Base-by-base conservation (phyloP, 2,113 vertebrate genomes). In the Lasiurus borealis region DNA sequence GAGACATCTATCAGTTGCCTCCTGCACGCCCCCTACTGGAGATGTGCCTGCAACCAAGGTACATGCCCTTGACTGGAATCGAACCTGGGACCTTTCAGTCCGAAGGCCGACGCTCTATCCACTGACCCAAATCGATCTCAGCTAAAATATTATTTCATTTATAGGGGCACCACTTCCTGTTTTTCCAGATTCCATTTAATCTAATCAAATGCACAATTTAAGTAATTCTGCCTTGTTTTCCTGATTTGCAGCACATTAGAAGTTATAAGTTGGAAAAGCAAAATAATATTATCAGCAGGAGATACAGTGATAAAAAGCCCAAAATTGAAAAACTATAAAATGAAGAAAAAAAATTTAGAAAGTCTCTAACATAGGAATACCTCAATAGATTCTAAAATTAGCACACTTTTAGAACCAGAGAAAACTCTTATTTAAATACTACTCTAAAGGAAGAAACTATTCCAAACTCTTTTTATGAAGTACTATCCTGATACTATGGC, bases 151-250 rank as follows among this genome's bases (percentile, higher is more conserved):
- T 88, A 48, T 85, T 88, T 72, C 19, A 59, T 71, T 84, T 85
- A 34, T 8, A 73, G 46, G 23, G 88, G 21, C 5, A 68, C 48
- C 11, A 85, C 16, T 48, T 81, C 19, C 27, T 34, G 16, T 73
- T 96, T 84, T 73, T 57, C 77, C 34, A 72, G 23, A 93, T 77
- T 93, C 13, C 34, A 91, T 88, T 54, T 77, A 96, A 77, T 29
- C 18, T 89, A 90, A 92, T 18, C 57, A 86, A 82, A 94, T 95
- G 36, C 31, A 90, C 31, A 93, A 89, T 6, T 88, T 81, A 59
- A 31, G 31, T 57, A 89, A 81, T 16, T 88, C 46, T 85, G 66
- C 48, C n/a, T 52, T 71, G 16, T 71, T 87, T 86, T 81, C n/a
- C 46, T 76, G 10, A 77, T 1, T 85, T 50, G 66, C 16, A 90